Base-by-base conservation (phyloP, 2,888 invertebrate species). In the Esperia sulphurella region DNA sequence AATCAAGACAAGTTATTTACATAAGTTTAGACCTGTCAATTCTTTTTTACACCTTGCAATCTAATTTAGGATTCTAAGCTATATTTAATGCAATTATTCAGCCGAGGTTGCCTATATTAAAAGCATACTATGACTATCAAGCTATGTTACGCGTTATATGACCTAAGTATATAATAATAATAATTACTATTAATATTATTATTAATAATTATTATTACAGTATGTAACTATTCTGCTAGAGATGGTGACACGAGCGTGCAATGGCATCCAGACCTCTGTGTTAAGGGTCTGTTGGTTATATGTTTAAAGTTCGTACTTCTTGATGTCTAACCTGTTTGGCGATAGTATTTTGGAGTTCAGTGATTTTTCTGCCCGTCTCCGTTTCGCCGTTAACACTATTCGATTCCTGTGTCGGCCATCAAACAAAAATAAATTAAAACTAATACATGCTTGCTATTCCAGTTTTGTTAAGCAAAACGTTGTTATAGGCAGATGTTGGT, bases 271-370 rank as follows among this genome's bases (percentile, higher is more conserved):
- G 65, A 61, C 65, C 61, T 43, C 44, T 46, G 52, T 59, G 51
- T 48, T 59, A 56, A 54, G 56, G 65, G 67, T 57, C 68, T 55
- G 69, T 61, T 57, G 49, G 14, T n/a, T 31, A 33, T 41, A 33
- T 31, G 9, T 21, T 12, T 4, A 33, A 42, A 46, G 21, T 41
- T 21, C 21, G 21, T 21, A 21, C 21, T 54, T 43, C 28, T 58
- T 30, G 47, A 30, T 37, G 37, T 53, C 89, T 89, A 79, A 96
- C 96, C 94, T 96, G 96, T 83, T 96, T 96, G 81, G 96, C 95
- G 83, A 96, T 91, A 68, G 95, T 95, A 78, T 93, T 92, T 91
- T 96, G 96, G 66, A 96, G 93, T 83, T 96, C 96, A 75, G 93
- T 92, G 71, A 95, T 91, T 90, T 90, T 91, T 73, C 79, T 79